A percentile compares a stretch with the other conserved stretches of the same genome.
phyloP scores from a whole-genome alignment of 2,113 vertebrate genomes.

The sheep (Ovis aries) region ARS-UI_Ramb_v3.0 NC_056070.1:59139501-59140000 shows the following conservation, averaged over 20 bases:
- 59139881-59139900: not conserved
- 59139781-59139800: not conserved
- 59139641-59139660: not conserved
- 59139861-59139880: too few relatives aligned
- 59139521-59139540: conserved; percentile 47
- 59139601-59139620: not conserved
- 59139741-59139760: not conserved
- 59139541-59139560: not conserved
- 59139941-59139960: not conserved
- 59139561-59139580: not conserved
- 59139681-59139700: not conserved
- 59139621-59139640: not conserved
- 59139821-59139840: not conserved
- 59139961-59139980: too few relatives aligned
- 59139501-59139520: not conserved
- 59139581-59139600: not conserved
- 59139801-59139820: not conserved
- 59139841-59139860: not conserved
- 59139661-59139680: not conserved
- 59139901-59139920: not conserved
- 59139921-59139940: not conserved
- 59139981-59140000: too few relatives aligned
- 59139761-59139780: not conserved
- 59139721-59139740: not conserved
- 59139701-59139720: not conserved